Base-by-base conservation (phyloP, 2,113 vertebrate species). In the Stercorarius parasiticus region DNA sequence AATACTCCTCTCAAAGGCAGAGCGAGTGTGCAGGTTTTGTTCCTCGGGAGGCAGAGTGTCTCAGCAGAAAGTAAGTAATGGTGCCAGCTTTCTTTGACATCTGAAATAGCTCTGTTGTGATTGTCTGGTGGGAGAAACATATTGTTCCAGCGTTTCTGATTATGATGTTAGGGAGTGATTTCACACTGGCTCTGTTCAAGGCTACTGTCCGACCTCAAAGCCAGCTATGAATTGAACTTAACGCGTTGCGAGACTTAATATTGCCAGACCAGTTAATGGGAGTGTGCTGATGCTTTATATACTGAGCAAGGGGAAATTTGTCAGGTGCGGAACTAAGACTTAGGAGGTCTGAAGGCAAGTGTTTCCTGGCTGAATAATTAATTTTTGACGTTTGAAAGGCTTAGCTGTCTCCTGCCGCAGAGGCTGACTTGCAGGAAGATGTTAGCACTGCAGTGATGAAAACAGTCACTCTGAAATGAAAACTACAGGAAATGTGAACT, bases 71-170 rank as follows among this genome's bases (percentile, higher is more conserved):
- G 80, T 69, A 59, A 86, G 94, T 82, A 82, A 67, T 74, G 81
- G 89, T 91, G 86, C 96, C 96, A 97, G 89, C 93, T 96, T 95
- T 81, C 86, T 96, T 92, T 90, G 94, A 96, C 95, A 47, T 97
- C 97, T 97, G 95, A 97, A 98, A 98, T 91, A 97, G 94, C 97
- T 97, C 97, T 93, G 96, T 97, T 96, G 80, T 94, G 97, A 97
- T 97, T 96, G 97, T 95, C 88, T 98, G 86, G 97, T 98, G 98
- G 98, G 98, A 98, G 98, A 99, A 98, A 99, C 98, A 97, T 47
- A 93, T 14, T 98, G 99, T 99, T 98, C 99, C 86, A 40, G 66
- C 69, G 12, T 90, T 97, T 97, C 98, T 98, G 99, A 99, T 99
- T 99, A 97, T 92, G 93, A 62, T 90, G 96, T 96, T 97, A 97